These are phyloP conservation scores for Macrobrachium rosenbergii DNA, from an alignment of 1,140 invertebrate genomes.

Conservation along the genomic window DNA sequence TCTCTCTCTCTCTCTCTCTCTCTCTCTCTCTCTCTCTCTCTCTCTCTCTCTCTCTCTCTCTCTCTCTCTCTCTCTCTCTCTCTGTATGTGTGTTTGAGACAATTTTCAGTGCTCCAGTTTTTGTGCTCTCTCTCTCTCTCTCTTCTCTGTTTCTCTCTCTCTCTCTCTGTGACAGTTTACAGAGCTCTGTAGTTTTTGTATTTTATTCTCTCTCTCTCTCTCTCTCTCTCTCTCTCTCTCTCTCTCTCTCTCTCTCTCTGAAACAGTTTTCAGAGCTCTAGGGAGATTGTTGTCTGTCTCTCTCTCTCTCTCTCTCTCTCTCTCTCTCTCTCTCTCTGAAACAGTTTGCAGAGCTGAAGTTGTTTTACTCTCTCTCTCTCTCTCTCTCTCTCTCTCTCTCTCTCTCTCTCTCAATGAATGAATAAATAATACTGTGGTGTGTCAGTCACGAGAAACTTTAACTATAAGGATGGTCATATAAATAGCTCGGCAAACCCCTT, in stretches of 20 bases:
- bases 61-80: no score
- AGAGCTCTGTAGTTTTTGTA: not conserved
- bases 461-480: no score
- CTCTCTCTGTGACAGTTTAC: not conserved
- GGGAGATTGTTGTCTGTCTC: not conserved
- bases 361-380: not conserved
- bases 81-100: no score
- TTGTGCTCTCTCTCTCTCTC: not conserved
- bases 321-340: not conserved
- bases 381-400: not conserved
- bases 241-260: not conserved
- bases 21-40: no score
- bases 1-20: no score
- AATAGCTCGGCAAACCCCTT: no score
- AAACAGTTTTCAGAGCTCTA: not conserved
- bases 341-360: not conserved
- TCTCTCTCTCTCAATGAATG: not conserved
- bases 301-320: not conserved
- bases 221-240: not conserved
- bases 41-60: no score
- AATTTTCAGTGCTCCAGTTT: not conserved
- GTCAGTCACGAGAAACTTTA: no score
- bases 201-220: not conserved
- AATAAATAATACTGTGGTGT: no score
- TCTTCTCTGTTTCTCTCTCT: constrained; percentile 17